These are phyloP conservation scores for Penaeus vannamei DNA, from an alignment of 1,140 invertebrate genomes.

Conservation along the genomic window DNA sequence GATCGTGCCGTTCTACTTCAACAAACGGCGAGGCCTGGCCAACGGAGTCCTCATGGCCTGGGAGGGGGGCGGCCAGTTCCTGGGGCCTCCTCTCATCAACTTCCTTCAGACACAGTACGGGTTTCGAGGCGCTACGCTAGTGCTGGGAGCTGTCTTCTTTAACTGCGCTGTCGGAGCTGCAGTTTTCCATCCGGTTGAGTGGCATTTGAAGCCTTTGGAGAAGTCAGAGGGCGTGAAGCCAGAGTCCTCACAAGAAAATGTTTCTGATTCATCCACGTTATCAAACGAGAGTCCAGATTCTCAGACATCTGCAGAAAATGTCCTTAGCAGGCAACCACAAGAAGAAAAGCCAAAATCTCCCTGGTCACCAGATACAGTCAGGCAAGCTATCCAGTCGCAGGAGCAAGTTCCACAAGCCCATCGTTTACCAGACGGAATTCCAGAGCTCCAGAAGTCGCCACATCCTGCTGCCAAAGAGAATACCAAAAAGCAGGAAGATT, in stretches of 20 bases:
- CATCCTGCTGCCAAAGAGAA: neutral
- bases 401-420: no score
- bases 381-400: no score
- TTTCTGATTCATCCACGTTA: no score
- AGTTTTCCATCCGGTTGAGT: neutral
- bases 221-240: no score
- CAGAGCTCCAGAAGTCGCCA: no score
- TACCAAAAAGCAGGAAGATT: neutral
- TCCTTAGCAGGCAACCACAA: no score
- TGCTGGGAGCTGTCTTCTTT: neutral
- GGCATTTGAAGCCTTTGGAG: neutral
- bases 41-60: neutral
- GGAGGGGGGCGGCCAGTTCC: neutral
- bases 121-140: neutral
- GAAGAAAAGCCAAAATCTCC: no score
- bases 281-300: no score
- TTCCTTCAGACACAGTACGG: neutral
- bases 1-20: constrained; percentile 1
- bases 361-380: no score
- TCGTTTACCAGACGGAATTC: no score
- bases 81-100: neutral
- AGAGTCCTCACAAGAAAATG: no score
- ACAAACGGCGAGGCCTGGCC: neutral
- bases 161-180: neutral
- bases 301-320: no score